These are phyloP conservation scores for Phalera bucephala DNA, from an alignment of 2,888 invertebrate genomes.

Conservation along the genomic window DNA sequence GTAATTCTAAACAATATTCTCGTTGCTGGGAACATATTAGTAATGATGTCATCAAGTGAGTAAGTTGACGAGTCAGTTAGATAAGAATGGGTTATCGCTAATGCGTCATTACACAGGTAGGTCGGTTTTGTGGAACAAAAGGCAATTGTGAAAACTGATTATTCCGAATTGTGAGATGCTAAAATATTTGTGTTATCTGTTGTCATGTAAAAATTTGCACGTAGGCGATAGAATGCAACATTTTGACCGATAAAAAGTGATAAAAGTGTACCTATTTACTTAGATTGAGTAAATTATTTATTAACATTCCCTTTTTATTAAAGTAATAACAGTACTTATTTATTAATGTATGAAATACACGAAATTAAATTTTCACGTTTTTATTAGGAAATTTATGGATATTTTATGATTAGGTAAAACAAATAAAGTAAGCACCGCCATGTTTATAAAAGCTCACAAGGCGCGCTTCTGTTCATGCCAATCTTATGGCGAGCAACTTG, in stretches of 20 bases:
- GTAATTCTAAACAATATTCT: constrained; percentile 1
- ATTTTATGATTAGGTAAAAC: constrained; percentile 77
- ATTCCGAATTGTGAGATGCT: constrained; percentile 17
- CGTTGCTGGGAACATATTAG: constrained; percentile 14
- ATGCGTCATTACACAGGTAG: constrained; percentile 54
- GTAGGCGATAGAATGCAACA: constrained; percentile 4
- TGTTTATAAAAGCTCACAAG: constrained; percentile 81
- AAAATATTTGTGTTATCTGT: too few relatives aligned
- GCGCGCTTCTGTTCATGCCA: constrained; percentile 82
- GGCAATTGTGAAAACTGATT: constrained; percentile 25
- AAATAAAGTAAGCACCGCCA: constrained; percentile 78
- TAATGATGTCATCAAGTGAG: constrained; percentile 55
- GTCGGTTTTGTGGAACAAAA: constrained; percentile 40
- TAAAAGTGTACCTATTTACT: constrained; percentile 9
- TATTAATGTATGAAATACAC: too few relatives aligned
- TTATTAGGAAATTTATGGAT: constrained; percentile 47
- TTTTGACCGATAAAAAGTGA: constrained; percentile 16
- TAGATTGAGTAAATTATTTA: too few relatives aligned
- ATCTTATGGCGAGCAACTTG: constrained; percentile 80
- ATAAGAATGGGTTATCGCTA: constrained; percentile 55
- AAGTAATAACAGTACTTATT: too few relatives aligned
- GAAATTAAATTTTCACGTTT: constrained; percentile 46
- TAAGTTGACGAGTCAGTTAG: constrained; percentile 49
- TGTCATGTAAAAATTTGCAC: constrained; percentile 23
- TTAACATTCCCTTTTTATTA: too few relatives aligned